Percentiles rank a stretch among this genome's conserved stretches.
phyloP scores from a whole-genome alignment of 2,888 invertebrate genomes.

The Griposia aprilina region DNA sequence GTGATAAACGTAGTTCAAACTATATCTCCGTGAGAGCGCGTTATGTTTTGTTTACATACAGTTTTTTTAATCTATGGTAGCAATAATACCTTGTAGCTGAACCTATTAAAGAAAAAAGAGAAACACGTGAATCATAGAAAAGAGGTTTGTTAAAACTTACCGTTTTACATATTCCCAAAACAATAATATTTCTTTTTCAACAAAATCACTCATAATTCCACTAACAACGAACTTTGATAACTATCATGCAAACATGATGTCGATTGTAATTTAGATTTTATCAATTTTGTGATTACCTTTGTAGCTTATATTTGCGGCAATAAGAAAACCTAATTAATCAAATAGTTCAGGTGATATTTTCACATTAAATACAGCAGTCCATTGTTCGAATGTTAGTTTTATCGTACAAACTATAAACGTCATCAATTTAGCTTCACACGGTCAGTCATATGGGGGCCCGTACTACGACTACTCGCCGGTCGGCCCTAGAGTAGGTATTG shows the following conservation, averaged over 20 bases:
- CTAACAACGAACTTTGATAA: conserved; percentile 44
- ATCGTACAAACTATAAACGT: conserved; percentile 29
- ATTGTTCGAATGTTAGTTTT: conserved; percentile 24
- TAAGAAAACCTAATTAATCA: conserved; percentile 14
- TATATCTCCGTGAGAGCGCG: not conserved
- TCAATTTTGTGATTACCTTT: conserved; percentile 45
- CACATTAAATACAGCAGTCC: conserved; percentile 7
- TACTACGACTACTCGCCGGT: conserved; percentile 74
- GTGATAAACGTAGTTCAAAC: not conserved
- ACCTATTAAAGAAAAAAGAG: not conserved
- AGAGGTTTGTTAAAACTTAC: conserved; percentile 73
- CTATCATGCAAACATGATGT: conserved; percentile 57
- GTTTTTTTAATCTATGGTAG: conserved; percentile 24
- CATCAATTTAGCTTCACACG: conserved; percentile 64
- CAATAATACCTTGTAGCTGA: not conserved
- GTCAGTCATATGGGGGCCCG: conserved; percentile 70
- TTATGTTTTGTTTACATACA: not conserved
- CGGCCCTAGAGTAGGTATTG: conserved; percentile 64
- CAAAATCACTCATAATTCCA: conserved; percentile 76
- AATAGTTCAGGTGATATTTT: conserved; percentile 11
- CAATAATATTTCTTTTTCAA: conserved; percentile 84
- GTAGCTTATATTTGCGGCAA: conserved; percentile 2
- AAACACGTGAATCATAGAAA: conserved; percentile 21
- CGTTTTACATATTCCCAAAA: conserved; percentile 89
- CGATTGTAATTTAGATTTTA: conserved; percentile 60